A percentile compares a stretch with the other conserved stretches of the same genome.
phyloP scores from a whole-genome alignment of 2,888 invertebrate genomes.

The Lamellibrachia satsuma region DNA sequence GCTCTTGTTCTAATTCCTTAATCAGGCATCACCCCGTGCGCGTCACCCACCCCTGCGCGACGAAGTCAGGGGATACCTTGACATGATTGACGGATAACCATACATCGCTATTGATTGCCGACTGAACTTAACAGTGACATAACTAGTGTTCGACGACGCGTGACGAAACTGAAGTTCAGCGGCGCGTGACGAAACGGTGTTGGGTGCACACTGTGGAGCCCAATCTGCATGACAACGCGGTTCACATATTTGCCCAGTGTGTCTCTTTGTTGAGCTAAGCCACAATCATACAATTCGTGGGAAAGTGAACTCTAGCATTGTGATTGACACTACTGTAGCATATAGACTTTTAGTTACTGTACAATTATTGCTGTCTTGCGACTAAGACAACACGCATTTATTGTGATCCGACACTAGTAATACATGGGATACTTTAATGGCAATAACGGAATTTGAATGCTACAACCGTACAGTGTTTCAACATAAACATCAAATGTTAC shows the following conservation, averaged over 20 bases:
- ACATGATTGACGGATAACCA: neutral
- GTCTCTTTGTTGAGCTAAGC: neutral
- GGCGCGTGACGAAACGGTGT: neutral
- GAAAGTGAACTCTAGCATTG: neutral
- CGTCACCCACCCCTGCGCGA: neutral
- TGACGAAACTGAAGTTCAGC: constrained; percentile 4
- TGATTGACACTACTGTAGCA: neutral
- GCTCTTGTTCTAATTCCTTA: neutral
- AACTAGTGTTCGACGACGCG: neutral
- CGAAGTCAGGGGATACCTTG: neutral
- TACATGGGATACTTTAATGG: neutral
- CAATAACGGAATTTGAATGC: no score
- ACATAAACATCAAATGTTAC: neutral
- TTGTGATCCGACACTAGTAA: neutral
- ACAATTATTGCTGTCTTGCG: neutral
- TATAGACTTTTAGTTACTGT: neutral
- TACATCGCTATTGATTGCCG: neutral
- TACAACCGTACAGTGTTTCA: neutral
- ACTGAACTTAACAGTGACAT: neutral
- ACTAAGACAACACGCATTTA: neutral
- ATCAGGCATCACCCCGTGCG: neutral
- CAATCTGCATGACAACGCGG: neutral
- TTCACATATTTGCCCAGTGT: neutral
- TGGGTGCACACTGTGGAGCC: neutral
- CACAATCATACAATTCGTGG: neutral